Evolutionary conservation across 1,140 invertebrate species (phyloP), one percentile per base, ranked within the genome.

Genomic region (Drosophila saltans): DNA sequence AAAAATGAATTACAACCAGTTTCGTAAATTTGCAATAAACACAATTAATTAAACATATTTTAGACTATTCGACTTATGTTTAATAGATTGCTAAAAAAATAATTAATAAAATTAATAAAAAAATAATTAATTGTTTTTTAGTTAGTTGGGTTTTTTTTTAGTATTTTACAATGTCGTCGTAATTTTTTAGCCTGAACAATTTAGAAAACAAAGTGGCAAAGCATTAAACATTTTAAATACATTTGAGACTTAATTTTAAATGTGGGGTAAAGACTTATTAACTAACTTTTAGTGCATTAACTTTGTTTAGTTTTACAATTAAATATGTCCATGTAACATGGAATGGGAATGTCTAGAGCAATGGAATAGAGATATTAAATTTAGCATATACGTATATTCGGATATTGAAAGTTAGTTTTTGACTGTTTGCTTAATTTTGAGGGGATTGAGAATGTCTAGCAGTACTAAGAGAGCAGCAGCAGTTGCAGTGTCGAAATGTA

Each of bases 331-430:
- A 80, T 94, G 93, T 88, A 93, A 88, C 83, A 76, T 86, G 75
- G 82, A 93, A 92, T 97, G 97, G 56, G 95, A 97, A 92, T 97
- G 97, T 91, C 97, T 94, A 92, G 96, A 97, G 72, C 96, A 48
- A 39, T 28, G 16, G 21, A 48, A 63, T 63, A 68, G 56, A 75
- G 70, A 56, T 66, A n/a, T n/a, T 66, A 60, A 52, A 26, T 78
- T 90, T 86, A 74, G 77, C 69, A 77, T 52, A 3, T 1, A 24
- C 7, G 21, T 6, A 21, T 67, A 64, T 75, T 59, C 41, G 71
- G 21, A 72, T 69, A 72, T 63, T 59, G 71, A 57, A 68, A 30
- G 28, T 30, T n/a, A n/a, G n/a, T n/a, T n/a, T n/a, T n/a, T n/a
- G n/a, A n/a, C n/a, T n/a, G n/a, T n/a, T n/a, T n/a, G n/a, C n/a